A percentile compares a stretch with the other conserved stretches of the same genome.
Conservation (phyloP, 2,888 invertebrate species). For the Habrosyne pyritoides region DNA sequence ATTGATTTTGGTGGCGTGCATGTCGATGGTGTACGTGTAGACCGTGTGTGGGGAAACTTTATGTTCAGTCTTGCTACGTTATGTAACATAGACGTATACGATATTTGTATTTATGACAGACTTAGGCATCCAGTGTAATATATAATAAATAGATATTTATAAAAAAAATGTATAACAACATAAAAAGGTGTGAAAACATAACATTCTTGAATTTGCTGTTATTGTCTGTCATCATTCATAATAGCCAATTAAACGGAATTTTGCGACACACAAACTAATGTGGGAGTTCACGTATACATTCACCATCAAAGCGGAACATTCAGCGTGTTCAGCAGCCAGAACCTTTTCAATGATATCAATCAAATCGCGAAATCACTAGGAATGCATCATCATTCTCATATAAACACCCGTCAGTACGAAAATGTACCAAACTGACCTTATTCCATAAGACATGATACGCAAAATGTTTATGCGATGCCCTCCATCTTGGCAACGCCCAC, state of each 20-base stretch:
- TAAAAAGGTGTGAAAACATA: slow-evolving; percentile 22
- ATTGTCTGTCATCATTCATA: slow-evolving; percentile 7
- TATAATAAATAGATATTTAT: neutral
- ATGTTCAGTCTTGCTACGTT: slow-evolving; percentile 27
- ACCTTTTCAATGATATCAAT: slow-evolving; percentile 36
- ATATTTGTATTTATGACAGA: slow-evolving; percentile 6
- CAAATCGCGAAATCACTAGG: slow-evolving; percentile 27
- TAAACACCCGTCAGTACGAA: slow-evolving; percentile 30
- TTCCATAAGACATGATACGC: slow-evolving; percentile 69
- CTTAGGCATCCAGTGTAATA: slow-evolving; percentile 10
- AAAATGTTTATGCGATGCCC: slow-evolving; percentile 78
- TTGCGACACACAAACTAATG: slow-evolving; percentile 12
- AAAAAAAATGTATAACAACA: slow-evolving; percentile 13
- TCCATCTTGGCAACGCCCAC: slow-evolving; percentile 81
- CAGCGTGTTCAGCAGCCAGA: slow-evolving; percentile 58
- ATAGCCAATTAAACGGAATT: neutral
- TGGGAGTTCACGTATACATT: slow-evolving; percentile 13
- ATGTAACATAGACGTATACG: slow-evolving; percentile 24
- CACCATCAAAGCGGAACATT: slow-evolving; percentile 42
- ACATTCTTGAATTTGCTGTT: slow-evolving; percentile 25
- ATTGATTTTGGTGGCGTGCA: slow-evolving; percentile 54
- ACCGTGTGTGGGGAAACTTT: slow-evolving; percentile 31
- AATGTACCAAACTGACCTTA: slow-evolving; percentile 73
- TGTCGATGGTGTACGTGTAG: slow-evolving; percentile 46
- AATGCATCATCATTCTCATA: slow-evolving; percentile 28